Base-by-base conservation (phyloP, 2,888 invertebrate species). In the Trachelus tabidus region DNA sequence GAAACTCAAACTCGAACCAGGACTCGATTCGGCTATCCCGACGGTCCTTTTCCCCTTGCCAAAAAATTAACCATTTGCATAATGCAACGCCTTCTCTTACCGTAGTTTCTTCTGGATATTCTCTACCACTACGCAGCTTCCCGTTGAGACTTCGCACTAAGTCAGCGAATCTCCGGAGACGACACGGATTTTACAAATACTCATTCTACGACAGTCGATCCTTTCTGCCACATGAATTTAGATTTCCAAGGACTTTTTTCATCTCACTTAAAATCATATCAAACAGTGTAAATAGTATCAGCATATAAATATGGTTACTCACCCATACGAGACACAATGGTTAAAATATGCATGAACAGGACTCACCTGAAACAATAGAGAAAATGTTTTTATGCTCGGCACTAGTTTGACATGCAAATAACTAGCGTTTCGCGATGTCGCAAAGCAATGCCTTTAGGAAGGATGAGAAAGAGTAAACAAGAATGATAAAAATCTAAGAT, bases 311-410 rank as follows among this genome's bases (percentile, higher is more conserved):
- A 40, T 23, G 2, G 15, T 71, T 30, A 71, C 71, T 71, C 71
- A 71, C 71, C 34, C 34, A n/a, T 12, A 15, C 15, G 71, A 15
- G 56, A 56, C 1, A 56, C 56, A 56, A 56, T 23, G 68, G 40
- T 71, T 80, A 79, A 83, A 83, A 81, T 82, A 80, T 81, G 69
- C 76, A 79, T 73, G 77, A 81, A 77, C 78, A 80, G 73, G 76
- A 84, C 84, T 86, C 79, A 85, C 85, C 83, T 84, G 85, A 69
- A 84, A 86, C 83, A 84, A 83, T 83, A 75, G 34, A 82, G 81
- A 76, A 81, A 77, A 81, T 71, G 80, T 81, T 81, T 80, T 84
- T 84, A 81, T 76, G 78, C 23, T 56, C 9, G 23, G 35, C 33
- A 75, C 30, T 34, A 73, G 73, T 73, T 78, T 77, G 75, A 80